These are phyloP conservation scores for Leuciscus waleckii DNA, from an alignment of 2,797 vertebrate species.

Conservation along the genomic window DNA sequence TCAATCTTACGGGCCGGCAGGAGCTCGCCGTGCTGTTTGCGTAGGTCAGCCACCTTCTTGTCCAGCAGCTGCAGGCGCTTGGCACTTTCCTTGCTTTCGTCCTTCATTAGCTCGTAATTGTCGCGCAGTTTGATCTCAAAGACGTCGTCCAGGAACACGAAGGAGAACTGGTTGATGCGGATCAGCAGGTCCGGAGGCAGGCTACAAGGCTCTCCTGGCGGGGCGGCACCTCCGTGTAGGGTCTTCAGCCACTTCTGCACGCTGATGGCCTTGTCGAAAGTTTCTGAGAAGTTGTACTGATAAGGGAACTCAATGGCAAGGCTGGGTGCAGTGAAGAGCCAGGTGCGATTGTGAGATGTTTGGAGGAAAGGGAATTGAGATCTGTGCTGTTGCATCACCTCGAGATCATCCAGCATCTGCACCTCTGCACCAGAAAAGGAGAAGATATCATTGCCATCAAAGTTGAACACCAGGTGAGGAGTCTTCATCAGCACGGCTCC, in stretches of 20 bases:
- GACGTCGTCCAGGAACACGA: constrained; percentile 92
- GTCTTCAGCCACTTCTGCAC: constrained; percentile 97
- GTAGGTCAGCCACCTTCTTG: constrained; percentile 91
- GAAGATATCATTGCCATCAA: constrained; percentile 93
- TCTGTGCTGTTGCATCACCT: constrained; percentile 86
- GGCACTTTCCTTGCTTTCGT: constrained; percentile 95
- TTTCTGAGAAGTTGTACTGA: constrained; percentile 94
- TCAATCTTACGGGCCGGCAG: constrained; percentile 97
- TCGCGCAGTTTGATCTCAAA: constrained; percentile 97
- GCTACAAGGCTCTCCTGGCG: not conserved
- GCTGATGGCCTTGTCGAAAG: constrained; percentile 88
- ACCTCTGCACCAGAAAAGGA: constrained; percentile 85
- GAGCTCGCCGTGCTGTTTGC: constrained; percentile 96
- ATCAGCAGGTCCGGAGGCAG: constrained; percentile 91
- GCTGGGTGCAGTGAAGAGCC: constrained; percentile 86
- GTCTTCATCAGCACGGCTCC: constrained; percentile 79
- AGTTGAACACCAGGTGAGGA: constrained; percentile 85
- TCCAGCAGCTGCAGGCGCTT: constrained; percentile 94
- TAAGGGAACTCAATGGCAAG: constrained; percentile 92
- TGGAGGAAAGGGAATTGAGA: constrained; percentile 82
- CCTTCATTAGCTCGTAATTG: constrained; percentile 99
- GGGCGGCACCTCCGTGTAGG: constrained; percentile 75
- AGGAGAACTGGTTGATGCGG: constrained; percentile 90
- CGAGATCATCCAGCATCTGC: constrained; percentile 81
- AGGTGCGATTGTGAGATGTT: constrained; percentile 84